Percentiles rank a stretch among this genome's conserved stretches.
Evolutionary conservation across 1,140 invertebrate genomes (phyloP).

Genomic region (Leptinotarsa undecemlineata): DNA sequence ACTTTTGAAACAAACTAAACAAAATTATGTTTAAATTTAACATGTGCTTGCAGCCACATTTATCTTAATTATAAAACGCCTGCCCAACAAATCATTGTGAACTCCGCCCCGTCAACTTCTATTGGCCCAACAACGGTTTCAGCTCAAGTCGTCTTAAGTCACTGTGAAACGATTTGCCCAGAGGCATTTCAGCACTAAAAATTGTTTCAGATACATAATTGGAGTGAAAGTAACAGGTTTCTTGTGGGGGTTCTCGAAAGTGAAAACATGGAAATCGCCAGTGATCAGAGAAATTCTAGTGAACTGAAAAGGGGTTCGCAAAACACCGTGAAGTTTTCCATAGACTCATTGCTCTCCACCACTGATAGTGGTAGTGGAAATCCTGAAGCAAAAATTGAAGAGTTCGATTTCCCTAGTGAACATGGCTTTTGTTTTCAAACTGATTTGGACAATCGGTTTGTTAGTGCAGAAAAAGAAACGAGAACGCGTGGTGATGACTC

Average conservation of each 20-base stretch:
- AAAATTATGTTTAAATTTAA: constrained; percentile 27
- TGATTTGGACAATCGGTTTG: background rate
- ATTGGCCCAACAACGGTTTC: constrained; percentile 26
- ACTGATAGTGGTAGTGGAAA: constrained; percentile 9
- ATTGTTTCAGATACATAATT: constrained; percentile 5
- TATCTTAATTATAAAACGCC: constrained; percentile 26
- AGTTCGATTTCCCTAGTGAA: background rate
- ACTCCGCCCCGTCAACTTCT: constrained; percentile 17
- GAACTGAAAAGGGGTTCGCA: constrained; percentile 6
- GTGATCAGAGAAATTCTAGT: background rate
- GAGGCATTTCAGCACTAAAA: constrained; percentile 7
- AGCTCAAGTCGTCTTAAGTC: background rate
- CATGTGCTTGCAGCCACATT: constrained; percentile 27
- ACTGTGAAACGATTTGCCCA: background rate
- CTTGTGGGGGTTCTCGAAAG: too few relatives aligned
- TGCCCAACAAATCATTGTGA: constrained; percentile 21
- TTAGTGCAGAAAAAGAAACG: background rate
- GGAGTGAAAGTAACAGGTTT: background rate
- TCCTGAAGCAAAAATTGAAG: background rate
- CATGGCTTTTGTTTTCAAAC: constrained; percentile 7
- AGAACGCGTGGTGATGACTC: background rate
- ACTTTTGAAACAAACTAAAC: constrained; percentile 17
- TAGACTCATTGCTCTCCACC: constrained; percentile 34
- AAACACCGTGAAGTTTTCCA: constrained; percentile 37
- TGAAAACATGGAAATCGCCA: too few relatives aligned